Conservation (phyloP, 2,888 invertebrate genomes). For the Mimas tiliae region DNA sequence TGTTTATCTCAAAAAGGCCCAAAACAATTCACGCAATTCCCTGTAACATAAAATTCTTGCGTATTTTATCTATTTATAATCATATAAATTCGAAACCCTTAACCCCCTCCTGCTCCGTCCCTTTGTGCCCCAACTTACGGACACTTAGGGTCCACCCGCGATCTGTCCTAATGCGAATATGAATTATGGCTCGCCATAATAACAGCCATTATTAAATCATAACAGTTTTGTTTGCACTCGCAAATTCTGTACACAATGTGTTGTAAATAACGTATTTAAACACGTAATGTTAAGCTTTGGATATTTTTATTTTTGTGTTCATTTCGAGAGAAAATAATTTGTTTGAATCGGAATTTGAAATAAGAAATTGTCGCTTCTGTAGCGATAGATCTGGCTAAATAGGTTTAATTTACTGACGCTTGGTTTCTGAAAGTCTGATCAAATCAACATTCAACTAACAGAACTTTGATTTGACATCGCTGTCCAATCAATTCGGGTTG, state of each 20-base stretch:
- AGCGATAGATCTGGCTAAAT: too few relatives aligned
- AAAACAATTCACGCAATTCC: not conserved
- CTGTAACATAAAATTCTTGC: not conserved
- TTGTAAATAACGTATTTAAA: conserved; percentile 26
- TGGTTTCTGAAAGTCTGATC: too few relatives aligned
- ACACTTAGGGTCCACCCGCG: conserved; percentile 33
- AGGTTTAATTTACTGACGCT: too few relatives aligned
- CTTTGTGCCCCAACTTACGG: conserved; percentile 9
- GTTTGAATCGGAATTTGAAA: not conserved
- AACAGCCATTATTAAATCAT: conserved; percentile 64
- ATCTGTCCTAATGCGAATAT: conserved; percentile 60
- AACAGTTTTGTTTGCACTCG: conserved; percentile 27
- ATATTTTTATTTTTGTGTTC: not conserved
- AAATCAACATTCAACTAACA: too few relatives aligned
- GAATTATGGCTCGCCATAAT: conserved; percentile 63
- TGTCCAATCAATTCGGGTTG: too few relatives aligned
- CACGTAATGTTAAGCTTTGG: not conserved
- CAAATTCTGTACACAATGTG: conserved; percentile 11
- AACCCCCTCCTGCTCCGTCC: not conserved
- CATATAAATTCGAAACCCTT: not conserved
- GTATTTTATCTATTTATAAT: not conserved
- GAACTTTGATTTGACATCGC: too few relatives aligned
- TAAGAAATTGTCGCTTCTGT: too few relatives aligned
- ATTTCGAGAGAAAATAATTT: not conserved
- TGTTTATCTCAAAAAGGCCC: too few relatives aligned